Evolutionary conservation across 2,113 vertebrate genomes (phyloP), one percentile per base, ranked within the genome.

Genomic region (Prionailurus viverrinus): DNA sequence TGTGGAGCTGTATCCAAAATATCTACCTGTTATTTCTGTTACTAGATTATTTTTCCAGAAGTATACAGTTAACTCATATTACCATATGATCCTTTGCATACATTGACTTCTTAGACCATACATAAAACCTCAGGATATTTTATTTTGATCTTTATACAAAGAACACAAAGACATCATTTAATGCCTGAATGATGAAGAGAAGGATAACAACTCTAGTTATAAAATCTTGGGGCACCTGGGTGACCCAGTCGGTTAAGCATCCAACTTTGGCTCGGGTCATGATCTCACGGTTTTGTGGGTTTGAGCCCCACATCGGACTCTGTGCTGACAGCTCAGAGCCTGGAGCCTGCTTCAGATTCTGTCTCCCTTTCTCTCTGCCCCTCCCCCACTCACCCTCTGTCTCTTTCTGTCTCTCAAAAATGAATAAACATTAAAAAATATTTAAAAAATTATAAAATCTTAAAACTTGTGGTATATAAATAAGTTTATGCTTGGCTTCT

Each of bases 111-210:
- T 88, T 80, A n/a, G 5, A 63, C 1, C 4, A 23, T 45, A 93
- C 3, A 39, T 16, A 89, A 94, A 93, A 31, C 53, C 51, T 89
- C 65, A 65, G n/a, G 14, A 13, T 96, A 69, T 51, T 95, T 97
- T 97, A 96, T 39, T 83, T 12, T 55, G 9, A 3, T 95, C 94
- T 96, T 95, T 85, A 83, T 33, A 36, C 25, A 93, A 41, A 96
- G 25, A 33, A 81, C 9, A 27, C 25, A 27, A 97, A 48, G 86
- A 5, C 5, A 91, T 45, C 19, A 92, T 21, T 94, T 94, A 90
- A 97, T 92, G 73, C 69, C 91, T 69, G 39, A 98, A 97, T 88
- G 58, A 63, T 84, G 97, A 98, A 87, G 61, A 98, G 3, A n/a
- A 71, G 83, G 98, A 94, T 48, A 63, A 7, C 1, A 96, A 45